Conservation (phyloP, 2,797 vertebrate species). For the Anas bahamensis region DNA sequence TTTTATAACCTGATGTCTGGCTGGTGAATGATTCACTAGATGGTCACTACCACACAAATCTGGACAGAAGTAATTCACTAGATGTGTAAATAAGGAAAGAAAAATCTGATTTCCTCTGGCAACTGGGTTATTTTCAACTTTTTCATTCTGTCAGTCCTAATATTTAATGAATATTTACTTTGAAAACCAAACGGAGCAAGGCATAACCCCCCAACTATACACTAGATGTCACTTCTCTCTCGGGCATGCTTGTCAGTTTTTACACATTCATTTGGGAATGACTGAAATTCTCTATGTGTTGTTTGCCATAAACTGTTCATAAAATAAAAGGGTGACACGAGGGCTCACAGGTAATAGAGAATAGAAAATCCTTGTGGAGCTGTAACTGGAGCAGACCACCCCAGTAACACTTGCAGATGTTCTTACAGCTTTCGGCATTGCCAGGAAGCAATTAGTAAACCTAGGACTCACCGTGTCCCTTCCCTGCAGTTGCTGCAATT, state of each 20-base stretch:
- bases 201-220: neutral
- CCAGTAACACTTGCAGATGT: neutral
- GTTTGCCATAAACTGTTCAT: neutral
- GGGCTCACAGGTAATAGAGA: neutral
- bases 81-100: neutral
- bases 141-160: neutral
- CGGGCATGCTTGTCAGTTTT: neutral
- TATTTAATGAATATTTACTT: neutral
- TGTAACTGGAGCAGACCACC: neutral
- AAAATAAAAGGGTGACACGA: neutral
- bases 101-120: neutral
- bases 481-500: neutral
- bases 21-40: neutral
- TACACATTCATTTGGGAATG: neutral
- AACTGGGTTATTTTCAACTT: neutral
- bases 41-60: neutral
- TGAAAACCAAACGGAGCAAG: neutral
- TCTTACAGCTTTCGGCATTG: neutral
- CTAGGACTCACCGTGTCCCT: neutral
- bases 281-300: neutral
- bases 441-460: neutral
- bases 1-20: neutral
- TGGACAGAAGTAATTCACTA: neutral
- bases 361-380: neutral
- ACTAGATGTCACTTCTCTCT: neutral